phyloP scores from a whole-genome alignment of 2,888 invertebrate species.

The Pogonocherus hispidulus region DNA sequence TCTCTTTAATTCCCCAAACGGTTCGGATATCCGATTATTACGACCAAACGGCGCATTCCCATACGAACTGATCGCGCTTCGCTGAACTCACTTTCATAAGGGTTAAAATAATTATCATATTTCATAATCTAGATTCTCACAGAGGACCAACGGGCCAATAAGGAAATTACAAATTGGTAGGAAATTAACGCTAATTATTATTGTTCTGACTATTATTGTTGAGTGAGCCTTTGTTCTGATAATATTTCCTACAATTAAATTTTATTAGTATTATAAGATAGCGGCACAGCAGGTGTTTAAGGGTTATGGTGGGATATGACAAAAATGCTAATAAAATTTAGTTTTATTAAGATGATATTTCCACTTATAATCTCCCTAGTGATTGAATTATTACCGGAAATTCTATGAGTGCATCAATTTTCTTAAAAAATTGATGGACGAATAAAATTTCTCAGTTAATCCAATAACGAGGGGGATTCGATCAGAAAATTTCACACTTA shows the following conservation, averaged over 20 bases:
- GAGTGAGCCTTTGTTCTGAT: constrained; percentile 3
- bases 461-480: too few species aligned
- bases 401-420: too few species aligned
- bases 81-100: constrained; percentile 20
- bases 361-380: too few species aligned
- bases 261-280: background rate
- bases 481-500: too few species aligned
- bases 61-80: constrained; percentile 44
- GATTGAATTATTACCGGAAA: too few species aligned
- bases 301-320: background rate
- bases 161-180: constrained; percentile 36
- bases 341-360: too few species aligned
- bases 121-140: constrained; percentile 32
- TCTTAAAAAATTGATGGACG: too few species aligned
- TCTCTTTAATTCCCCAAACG: constrained; percentile 61
- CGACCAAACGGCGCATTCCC: constrained; percentile 47
- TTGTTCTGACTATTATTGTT: background rate
- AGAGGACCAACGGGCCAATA: constrained; percentile 20
- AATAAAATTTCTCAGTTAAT: too few species aligned
- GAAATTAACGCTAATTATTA: constrained; percentile 19
- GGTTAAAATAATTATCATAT: constrained; percentile 39
- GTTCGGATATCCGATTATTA: constrained; percentile 55
- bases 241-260: constrained; percentile 8
- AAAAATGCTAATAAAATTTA: background rate
- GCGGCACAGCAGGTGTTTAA: background rate